Conservation (phyloP, 2,797 vertebrate genomes). For the Synanceia verrucosa region DNA sequence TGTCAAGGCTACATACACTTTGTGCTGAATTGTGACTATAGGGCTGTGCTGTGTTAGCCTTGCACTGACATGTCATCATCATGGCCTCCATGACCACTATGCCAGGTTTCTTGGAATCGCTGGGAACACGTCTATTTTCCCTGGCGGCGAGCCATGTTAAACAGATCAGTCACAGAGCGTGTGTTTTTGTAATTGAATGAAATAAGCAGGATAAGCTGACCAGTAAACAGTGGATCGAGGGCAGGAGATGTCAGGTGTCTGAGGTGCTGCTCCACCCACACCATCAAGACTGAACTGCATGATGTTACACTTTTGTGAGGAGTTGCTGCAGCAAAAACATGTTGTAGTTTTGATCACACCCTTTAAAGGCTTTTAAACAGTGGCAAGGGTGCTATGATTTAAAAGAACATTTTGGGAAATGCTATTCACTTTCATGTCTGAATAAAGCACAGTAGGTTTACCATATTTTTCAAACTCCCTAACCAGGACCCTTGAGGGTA, state of each 20-base stretch:
- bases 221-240: slow-evolving; percentile 65
- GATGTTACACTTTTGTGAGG: slow-evolving; percentile 17
- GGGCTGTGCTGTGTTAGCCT: slow-evolving; percentile 59
- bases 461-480: no score
- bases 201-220: slow-evolving; percentile 71
- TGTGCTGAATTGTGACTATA: slow-evolving; percentile 65
- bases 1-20: slow-evolving; percentile 54
- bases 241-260: slow-evolving; percentile 47
- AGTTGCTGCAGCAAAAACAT: background rate
- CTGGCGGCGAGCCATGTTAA: slow-evolving; percentile 66
- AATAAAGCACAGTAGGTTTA: background rate
- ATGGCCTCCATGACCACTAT: slow-evolving; percentile 59
- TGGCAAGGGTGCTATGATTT: background rate
- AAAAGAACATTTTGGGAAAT: background rate
- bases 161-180: slow-evolving; percentile 70
- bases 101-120: slow-evolving; percentile 68
- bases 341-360: background rate
- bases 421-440: background rate
- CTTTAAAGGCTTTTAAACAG: background rate
- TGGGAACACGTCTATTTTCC: slow-evolving; percentile 70
- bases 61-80: slow-evolving; percentile 75
- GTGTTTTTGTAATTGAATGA: slow-evolving; percentile 72
- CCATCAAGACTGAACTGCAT: slow-evolving; percentile 14
- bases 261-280: slow-evolving; percentile 33
- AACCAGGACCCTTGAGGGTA: no score